Evolutionary conservation across 2,797 vertebrate species (phyloP).

Genomic region (Anguilla obscura): DNA sequence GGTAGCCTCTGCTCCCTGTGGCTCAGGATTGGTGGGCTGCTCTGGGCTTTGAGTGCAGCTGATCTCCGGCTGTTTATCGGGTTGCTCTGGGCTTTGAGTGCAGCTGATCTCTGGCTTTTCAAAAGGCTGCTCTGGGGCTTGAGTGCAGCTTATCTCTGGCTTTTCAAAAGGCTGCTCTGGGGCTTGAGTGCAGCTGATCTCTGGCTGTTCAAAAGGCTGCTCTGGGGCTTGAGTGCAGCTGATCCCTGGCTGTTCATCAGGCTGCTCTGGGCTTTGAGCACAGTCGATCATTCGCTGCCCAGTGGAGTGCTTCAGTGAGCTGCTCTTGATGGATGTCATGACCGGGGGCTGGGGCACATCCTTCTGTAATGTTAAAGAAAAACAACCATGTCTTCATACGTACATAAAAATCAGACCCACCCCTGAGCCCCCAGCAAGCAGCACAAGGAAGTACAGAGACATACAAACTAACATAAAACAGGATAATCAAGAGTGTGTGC

Average conservation of each 20-base stretch:
- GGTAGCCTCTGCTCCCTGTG: constrained; percentile 48
- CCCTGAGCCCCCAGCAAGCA: not conserved
- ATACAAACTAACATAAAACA: not conserved
- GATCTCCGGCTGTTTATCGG: constrained; percentile 55
- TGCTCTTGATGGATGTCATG: constrained; percentile 71
- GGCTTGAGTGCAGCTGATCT: not conserved
- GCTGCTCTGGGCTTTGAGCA: not conserved
- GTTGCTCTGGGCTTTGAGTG: constrained; percentile 64
- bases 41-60: constrained; percentile 69
- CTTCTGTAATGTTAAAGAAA: constrained; percentile 58
- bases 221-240: too few species aligned
- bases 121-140: not conserved
- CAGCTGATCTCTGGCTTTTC: not conserved
- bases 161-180: not conserved
- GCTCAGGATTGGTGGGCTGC: constrained; percentile 56
- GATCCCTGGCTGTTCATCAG: not conserved
- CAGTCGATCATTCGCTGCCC: not conserved
- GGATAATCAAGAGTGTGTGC: not conserved
- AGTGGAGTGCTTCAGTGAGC: not conserved
- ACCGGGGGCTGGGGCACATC: constrained; percentile 76
- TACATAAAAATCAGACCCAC: not conserved
- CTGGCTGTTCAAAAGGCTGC: not conserved
- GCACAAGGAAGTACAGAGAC: not conserved
- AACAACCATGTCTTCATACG: constrained; percentile 18
- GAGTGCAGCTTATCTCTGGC: not conserved